phyloP scores from a whole-genome alignment of 2,113 vertebrate species.

The Nyctereutes procyonoides region DNA sequence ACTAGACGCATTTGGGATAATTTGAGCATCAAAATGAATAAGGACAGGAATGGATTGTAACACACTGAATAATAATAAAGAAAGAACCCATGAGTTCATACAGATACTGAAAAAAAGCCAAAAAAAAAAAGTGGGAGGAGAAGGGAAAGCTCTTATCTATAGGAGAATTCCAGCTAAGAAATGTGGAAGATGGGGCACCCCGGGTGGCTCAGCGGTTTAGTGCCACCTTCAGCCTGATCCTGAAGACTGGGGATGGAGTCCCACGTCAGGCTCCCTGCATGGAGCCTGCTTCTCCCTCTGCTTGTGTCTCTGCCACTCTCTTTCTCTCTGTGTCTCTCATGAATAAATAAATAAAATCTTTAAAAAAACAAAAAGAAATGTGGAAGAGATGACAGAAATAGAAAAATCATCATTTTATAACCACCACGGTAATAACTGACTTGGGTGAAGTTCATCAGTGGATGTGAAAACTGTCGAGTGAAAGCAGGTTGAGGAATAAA shows the following conservation, averaged over 20 bases:
- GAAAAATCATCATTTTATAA: background rate
- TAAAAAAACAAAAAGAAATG: background rate
- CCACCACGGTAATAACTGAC: background rate
- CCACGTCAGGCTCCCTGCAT: too few species aligned
- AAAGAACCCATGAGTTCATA: background rate
- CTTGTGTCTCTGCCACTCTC: too few species aligned
- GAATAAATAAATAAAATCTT: too few species aligned
- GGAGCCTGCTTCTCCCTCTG: too few species aligned
- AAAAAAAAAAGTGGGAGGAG: background rate
- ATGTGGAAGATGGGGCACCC: background rate
- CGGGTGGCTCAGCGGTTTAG: too few species aligned
- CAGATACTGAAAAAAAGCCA: background rate
- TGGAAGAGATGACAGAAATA: background rate
- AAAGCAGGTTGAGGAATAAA: background rate
- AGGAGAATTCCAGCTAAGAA: background rate
- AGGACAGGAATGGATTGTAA: slow-evolving; percentile 14
- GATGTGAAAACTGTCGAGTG: background rate
- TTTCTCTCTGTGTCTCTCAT: too few species aligned
- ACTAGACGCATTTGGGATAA: background rate
- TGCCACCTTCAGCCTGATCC: too few species aligned
- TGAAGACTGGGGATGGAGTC: too few species aligned
- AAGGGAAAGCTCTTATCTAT: background rate
- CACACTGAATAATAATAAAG: background rate
- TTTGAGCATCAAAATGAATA: slow-evolving; percentile 34
- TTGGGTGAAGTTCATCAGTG: background rate